A percentile compares a stretch with the other conserved stretches of the same genome.
These are phyloP conservation scores for Trichopria drosophilae DNA, from an alignment of 2,888 invertebrate genomes.

Conservation along the genomic window DNA sequence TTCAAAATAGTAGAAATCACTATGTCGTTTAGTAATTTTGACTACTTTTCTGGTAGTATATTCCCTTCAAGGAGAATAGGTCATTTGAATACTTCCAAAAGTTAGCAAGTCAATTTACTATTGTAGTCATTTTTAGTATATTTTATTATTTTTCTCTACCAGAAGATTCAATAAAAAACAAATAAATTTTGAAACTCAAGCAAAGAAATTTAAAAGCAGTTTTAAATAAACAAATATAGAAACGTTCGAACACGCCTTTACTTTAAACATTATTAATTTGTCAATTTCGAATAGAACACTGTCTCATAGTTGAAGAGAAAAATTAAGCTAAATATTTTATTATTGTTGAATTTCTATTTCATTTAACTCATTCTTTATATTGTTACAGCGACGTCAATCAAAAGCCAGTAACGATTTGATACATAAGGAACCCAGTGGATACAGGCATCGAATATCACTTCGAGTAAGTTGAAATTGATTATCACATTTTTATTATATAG, in stretches of 20 bases:
- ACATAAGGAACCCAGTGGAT: conserved; percentile 49
- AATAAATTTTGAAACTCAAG: not conserved
- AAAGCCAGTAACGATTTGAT: conserved; percentile 49
- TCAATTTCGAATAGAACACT: too few species aligned
- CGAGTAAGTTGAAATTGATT: conserved; percentile 53
- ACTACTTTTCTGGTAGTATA: too few species aligned
- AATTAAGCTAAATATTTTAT: too few species aligned
- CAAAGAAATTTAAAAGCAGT: not conserved
- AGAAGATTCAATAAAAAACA: not conserved
- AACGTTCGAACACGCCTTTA: not conserved
- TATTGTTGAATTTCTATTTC: conserved; percentile 2
- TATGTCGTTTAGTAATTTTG: too few species aligned
- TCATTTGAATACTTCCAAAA: too few species aligned
- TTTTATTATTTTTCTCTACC: too few species aligned
- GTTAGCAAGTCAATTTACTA: too few species aligned
- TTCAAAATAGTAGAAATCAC: too few species aligned
- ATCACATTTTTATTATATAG: too few species aligned
- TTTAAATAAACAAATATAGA: not conserved
- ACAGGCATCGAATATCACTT: conserved; percentile 52
- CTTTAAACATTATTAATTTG: not conserved
- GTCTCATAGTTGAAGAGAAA: too few species aligned
- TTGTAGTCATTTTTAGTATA: too few species aligned
- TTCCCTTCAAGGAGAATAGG: too few species aligned
- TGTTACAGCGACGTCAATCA: conserved; percentile 48
- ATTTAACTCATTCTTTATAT: conserved; percentile 24